These are phyloP conservation scores for Nasonovia ribisnigri DNA, from an alignment of 2,888 invertebrate species.

Conservation along the genomic window DNA sequence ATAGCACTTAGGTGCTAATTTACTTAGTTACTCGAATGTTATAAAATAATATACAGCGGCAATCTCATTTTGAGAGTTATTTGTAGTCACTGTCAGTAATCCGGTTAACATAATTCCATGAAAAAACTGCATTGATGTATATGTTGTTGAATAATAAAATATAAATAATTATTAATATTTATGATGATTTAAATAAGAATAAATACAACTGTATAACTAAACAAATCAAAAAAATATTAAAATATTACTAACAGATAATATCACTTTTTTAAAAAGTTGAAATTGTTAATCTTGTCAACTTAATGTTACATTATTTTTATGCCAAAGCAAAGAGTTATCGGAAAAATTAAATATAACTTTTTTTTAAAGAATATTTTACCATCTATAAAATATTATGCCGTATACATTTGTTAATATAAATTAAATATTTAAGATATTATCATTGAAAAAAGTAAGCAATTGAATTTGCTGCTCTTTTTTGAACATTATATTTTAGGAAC, in stretches of 20 bases:
- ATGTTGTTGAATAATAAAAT: neutral
- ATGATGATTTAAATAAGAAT: neutral
- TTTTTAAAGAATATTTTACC: neutral
- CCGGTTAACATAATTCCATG: neutral
- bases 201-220: neutral
- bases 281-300: neutral
- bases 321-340: neutral
- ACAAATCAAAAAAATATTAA: neutral
- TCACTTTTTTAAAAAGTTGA: neutral
- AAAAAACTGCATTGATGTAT: neutral
- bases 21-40: neutral
- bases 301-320: neutral
- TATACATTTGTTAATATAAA: too few relatives aligned
- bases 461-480: too few relatives aligned
- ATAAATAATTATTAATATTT: neutral
- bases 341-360: neutral
- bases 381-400: neutral
- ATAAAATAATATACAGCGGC: neutral
- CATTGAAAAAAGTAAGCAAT: too few relatives aligned
- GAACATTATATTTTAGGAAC: too few relatives aligned
- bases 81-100: neutral
- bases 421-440: too few relatives aligned
- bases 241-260: neutral
- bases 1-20: neutral
- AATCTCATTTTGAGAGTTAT: neutral